Evolutionary conservation across 1,140 invertebrate genomes (phyloP), one percentile per base, ranked within the genome.

Genomic region (Thalassaphorura encarpata): DNA sequence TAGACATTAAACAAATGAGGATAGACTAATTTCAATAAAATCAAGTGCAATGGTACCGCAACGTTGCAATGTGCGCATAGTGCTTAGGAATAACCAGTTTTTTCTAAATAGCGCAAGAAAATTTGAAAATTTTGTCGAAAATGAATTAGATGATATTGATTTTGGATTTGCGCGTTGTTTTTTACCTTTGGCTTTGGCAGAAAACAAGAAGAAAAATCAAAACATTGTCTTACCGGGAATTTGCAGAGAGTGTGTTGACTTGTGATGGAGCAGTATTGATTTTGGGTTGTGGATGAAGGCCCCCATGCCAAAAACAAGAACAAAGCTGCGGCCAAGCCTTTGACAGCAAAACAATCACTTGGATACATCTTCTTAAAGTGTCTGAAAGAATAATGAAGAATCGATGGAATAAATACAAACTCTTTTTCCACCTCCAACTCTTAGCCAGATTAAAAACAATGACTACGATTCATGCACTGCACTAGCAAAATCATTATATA

Each of bases 221-320:
- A 43, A 43, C 33, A 36, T 11, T 43, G 31, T 36, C 48, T 57
- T 60, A 65, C 63, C 53, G 56, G 56, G 49, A 56, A 65, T 56
- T 65, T 65, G 54, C 63, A 65, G n/a, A 65, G 53, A 13, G 63
- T 65, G 39, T 65, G 63, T 21, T 65, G 61, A n/a, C 40, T 50
- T 26, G 39, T 57, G 26, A 65, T 65, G 15, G 60, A 56, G 51
- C 63, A 65, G 61, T 65, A 65, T 26, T 56, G 62, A 50, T 64
- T 64, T 26, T 55, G 58, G 2, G 19, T 2, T 16, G 58, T 11
- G 11, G n/a, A 36, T 11, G 11, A 11, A 36, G 33, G 33, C 11
- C 11, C 11, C 11, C 33, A 36, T n/a, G 33, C 33, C 33, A 36
- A n/a, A 36, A 36, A n/a, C n/a, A n/a, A n/a, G n/a, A n/a, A n/a